Conservation (phyloP, 1,140 invertebrate species). For the Bombus huntii region DNA sequence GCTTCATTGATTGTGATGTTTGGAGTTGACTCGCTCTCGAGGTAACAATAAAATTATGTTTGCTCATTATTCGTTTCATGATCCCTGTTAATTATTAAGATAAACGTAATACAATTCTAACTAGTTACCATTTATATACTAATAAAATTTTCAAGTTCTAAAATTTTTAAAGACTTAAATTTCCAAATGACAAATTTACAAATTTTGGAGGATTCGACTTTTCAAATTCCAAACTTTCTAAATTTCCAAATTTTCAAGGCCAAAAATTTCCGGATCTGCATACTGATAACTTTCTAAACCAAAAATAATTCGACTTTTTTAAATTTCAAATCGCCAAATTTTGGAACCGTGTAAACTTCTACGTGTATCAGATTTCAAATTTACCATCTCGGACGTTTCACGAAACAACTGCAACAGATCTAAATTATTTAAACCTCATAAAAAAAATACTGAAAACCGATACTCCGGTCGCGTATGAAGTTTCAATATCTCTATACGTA, state of each 20-base stretch:
- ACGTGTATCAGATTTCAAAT: not conserved
- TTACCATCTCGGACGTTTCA: not conserved
- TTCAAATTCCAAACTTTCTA: not conserved
- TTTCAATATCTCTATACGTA: not conserved
- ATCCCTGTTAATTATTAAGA: too few relatives aligned
- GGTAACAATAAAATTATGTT: conserved; percentile 81
- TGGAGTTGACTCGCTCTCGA: conserved; percentile 91
- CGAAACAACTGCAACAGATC: not conserved
- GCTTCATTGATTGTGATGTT: conserved; percentile 90
- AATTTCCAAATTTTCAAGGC: not conserved
- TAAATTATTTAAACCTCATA: not conserved
- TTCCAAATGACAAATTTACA: not conserved
- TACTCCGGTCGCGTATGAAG: not conserved
- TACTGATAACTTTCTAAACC: not conserved
- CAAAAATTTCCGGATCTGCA: too few relatives aligned
- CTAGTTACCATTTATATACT: not conserved
- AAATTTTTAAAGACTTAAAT: too few relatives aligned
- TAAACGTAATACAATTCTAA: too few relatives aligned
- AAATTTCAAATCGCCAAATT: not conserved
- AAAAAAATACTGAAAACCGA: conserved; percentile 9
- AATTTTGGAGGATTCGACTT: not conserved
- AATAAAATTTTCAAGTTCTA: not conserved
- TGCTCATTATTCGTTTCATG: not conserved
- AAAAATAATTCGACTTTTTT: not conserved
- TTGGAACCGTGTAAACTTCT: not conserved